phyloP scores from a whole-genome alignment of 2,113 vertebrate species.

The Tragelaphus strepsiceros region DNA sequence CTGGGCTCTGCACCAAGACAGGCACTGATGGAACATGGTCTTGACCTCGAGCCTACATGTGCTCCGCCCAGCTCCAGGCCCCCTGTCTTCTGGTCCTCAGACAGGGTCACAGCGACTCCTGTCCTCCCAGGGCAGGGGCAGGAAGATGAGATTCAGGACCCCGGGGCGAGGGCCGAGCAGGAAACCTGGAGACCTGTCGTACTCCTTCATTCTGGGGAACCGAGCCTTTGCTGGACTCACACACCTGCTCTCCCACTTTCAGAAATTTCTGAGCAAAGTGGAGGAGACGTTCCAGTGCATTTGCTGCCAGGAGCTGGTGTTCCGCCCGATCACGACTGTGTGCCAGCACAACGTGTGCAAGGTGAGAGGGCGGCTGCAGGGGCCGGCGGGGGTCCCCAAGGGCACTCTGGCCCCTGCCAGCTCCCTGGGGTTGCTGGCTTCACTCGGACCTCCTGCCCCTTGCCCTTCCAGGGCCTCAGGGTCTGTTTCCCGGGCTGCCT shows the following conservation, averaged over 20 bases:
- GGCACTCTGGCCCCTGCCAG: accelerated
- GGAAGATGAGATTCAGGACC: neutral
- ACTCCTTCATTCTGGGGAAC: neutral
- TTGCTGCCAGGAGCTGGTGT: conserved; percentile 98
- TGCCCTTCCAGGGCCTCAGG: neutral
- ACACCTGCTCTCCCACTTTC: neutral
- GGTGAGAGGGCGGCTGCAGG: conserved; percentile 72
- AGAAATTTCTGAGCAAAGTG: conserved; percentile 95
- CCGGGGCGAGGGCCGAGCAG: accelerated
- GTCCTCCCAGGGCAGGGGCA: neutral
- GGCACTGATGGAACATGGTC: accelerated
- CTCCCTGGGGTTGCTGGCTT: neutral
- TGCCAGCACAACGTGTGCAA: conserved; percentile 98
- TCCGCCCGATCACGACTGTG: conserved; percentile 90
- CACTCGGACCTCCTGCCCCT: neutral
- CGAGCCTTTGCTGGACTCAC: accelerated
- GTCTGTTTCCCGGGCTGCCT: neutral
- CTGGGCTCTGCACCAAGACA: neutral
- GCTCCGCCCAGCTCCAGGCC: neutral
- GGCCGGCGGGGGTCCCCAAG: accelerated
- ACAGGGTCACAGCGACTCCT: neutral
- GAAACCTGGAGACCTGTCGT: neutral
- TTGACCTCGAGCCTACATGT: neutral
- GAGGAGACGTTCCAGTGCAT: conserved; percentile 95
- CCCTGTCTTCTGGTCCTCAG: neutral